Evolutionary conservation across 2,113 vertebrate species (phyloP).

Genomic region (Ochotona princeps): DNA sequence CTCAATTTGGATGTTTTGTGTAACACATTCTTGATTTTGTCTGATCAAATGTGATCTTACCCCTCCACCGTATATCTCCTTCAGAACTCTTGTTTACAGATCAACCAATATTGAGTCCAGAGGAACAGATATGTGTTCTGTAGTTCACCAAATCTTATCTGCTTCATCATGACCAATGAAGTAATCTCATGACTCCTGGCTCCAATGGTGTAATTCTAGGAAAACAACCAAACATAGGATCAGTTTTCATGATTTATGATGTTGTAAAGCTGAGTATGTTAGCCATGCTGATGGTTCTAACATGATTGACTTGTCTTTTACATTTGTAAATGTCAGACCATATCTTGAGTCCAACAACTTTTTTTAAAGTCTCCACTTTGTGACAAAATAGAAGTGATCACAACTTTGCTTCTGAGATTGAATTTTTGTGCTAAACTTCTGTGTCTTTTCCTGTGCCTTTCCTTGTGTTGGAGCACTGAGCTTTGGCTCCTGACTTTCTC

Average conservation of each 20-base stretch:
- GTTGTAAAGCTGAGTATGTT: not conserved
- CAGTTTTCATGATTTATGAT: not conserved
- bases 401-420: not conserved
- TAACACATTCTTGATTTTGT: not conserved
- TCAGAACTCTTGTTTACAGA: not conserved
- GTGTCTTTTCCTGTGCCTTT: not conserved
- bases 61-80: not conserved
- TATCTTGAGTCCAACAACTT: not conserved
- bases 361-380: not conserved
- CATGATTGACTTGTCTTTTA: not conserved
- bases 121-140: not conserved
- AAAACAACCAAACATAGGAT: not conserved
- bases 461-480: not conserved
- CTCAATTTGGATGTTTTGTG: not conserved
- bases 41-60: not conserved
- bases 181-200: not conserved
- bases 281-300: not conserved
- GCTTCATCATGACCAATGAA: too few species aligned
- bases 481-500: not conserved
- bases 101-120: not conserved
- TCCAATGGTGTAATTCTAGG: not conserved
- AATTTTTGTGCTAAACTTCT: not conserved
- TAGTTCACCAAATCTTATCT: conserved; percentile 8
- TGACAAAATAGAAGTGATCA: not conserved
- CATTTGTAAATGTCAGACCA: not conserved